Evolutionary conservation across 2,113 vertebrate species (phyloP).

Genomic region (Perca fluviatilis): DNA sequence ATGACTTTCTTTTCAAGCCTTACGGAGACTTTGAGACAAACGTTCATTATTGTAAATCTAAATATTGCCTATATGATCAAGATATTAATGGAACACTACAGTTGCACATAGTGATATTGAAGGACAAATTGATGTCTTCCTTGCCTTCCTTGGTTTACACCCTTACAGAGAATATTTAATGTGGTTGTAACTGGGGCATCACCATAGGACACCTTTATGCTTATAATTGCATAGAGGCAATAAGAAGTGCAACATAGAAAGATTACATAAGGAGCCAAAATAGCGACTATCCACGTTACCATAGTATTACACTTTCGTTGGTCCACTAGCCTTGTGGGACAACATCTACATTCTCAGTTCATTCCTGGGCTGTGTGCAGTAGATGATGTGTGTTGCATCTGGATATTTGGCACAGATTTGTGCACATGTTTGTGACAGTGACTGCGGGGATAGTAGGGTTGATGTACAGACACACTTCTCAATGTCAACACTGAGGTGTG

Average conservation of each 20-base stretch:
- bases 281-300: slow-evolving; percentile 36
- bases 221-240: slow-evolving; percentile 62
- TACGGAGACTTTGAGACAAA: background rate
- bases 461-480: slow-evolving; percentile 58
- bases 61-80: slow-evolving; percentile 16
- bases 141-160: slow-evolving; percentile 35
- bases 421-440: slow-evolving; percentile 54
- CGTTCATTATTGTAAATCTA: background rate
- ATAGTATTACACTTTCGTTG: background rate
- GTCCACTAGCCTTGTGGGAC: slow-evolving; percentile 17
- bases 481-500: slow-evolving; percentile 64
- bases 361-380: slow-evolving; percentile 4
- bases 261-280: slow-evolving; percentile 47
- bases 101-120: background rate
- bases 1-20: background rate
- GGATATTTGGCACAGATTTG: slow-evolving; percentile 41
- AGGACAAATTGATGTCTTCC: background rate
- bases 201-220: slow-evolving; percentile 62
- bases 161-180: slow-evolving; percentile 19
- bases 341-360: slow-evolving; percentile 15
- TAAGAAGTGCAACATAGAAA: slow-evolving; percentile 49
- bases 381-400: slow-evolving; percentile 9
- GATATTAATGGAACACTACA: background rate
- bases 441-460: slow-evolving; percentile 42
- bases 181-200: slow-evolving; percentile 71